phyloP scores from a whole-genome alignment of 37 sponge, comb jelly and placozoan species.

The Lycopodina hypogea region DNA sequence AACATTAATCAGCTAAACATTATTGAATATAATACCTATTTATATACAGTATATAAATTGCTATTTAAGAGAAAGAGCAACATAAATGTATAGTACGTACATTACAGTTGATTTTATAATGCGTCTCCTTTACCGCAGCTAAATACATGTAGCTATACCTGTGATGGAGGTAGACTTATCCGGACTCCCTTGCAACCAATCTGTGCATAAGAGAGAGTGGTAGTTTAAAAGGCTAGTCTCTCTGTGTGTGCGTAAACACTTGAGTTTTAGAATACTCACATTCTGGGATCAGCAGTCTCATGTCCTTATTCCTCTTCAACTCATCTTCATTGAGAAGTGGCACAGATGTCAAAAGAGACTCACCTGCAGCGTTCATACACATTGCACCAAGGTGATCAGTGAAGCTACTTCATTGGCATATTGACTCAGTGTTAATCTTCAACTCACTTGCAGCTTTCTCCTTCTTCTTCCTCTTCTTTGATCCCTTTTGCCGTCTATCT shows the following conservation, averaged over 20 bases:
- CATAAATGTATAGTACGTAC: no score
- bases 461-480: background rate
- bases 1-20: no score
- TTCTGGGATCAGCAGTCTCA: background rate
- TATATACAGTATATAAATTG: no score
- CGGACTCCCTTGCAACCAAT: conserved; percentile 12
- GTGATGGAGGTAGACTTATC: background rate
- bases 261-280: background rate
- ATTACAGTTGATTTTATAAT: no score
- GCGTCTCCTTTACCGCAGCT: no score
- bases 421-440: no score
- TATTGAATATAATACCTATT: no score
- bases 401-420: no score
- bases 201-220: background rate
- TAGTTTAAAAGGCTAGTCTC: background rate
- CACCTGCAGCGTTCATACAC: no score
- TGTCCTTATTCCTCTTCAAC: background rate
- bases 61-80: no score
- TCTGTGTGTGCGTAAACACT: background rate
- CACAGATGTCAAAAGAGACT: background rate
- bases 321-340: conserved; percentile 6
- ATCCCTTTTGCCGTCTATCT: background rate
- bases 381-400: no score
- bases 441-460: background rate
- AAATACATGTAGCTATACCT: no score